phyloP scores from a whole-genome alignment of 2,113 vertebrate species.

The Pelobates fuscus region DNA sequence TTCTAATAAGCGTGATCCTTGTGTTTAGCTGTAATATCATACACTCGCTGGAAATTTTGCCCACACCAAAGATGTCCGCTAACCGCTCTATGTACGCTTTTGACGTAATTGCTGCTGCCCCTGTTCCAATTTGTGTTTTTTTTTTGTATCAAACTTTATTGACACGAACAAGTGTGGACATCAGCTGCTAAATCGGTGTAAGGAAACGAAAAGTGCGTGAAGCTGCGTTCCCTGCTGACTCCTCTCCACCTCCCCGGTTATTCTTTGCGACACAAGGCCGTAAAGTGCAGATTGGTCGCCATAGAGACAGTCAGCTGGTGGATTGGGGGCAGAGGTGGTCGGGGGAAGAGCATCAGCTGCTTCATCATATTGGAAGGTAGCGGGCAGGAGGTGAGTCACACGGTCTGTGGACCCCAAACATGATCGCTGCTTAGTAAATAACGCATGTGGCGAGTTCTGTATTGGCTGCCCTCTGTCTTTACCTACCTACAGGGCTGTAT shows the following conservation, averaged over 20 bases:
- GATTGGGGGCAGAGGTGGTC: slow-evolving; percentile 3
- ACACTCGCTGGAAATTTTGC: not conserved
- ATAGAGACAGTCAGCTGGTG: slow-evolving; percentile 31
- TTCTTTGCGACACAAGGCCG: slow-evolving; percentile 7
- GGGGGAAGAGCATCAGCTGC: not conserved
- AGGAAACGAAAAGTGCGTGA: not conserved
- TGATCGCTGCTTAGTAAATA: not conserved
- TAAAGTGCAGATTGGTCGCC: slow-evolving; percentile 8
- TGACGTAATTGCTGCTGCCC: not conserved
- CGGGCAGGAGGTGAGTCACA: slow-evolving; percentile 1
- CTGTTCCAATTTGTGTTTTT: not conserved
- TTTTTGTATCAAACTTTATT: not conserved
- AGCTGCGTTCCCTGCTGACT: not conserved
- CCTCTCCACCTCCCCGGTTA: no score
- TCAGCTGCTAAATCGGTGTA: not conserved
- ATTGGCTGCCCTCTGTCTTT: not conserved
- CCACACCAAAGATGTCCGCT: not conserved
- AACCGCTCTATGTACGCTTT: not conserved
- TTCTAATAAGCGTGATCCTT: no score
- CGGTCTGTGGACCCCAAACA: not conserved
- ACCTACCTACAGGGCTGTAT: no score
- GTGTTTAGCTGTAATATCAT: no score
- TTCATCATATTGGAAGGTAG: slow-evolving; percentile 13
- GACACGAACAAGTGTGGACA: not conserved
- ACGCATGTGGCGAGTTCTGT: not conserved